Conservation (phyloP, 1,140 invertebrate species). For the Aphis gossypii region DNA sequence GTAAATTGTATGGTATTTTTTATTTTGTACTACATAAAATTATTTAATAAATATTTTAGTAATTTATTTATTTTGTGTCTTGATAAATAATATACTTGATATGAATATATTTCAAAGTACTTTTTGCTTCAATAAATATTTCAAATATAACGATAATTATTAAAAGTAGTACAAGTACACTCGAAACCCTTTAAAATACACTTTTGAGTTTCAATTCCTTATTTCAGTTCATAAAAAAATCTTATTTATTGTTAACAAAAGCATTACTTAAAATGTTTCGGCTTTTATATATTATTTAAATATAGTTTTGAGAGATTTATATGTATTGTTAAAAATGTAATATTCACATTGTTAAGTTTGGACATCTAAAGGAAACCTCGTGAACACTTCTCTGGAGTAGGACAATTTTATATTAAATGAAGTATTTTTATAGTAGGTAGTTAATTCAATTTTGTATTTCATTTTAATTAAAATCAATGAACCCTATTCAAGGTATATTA, state of each 20-base stretch:
- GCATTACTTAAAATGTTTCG: neutral
- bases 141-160: neutral
- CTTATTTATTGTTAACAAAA: neutral
- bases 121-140: neutral
- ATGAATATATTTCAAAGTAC: neutral
- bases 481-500: neutral
- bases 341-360: neutral
- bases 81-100: neutral
- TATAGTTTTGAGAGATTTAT: neutral
- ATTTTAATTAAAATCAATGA: neutral
- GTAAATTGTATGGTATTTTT: neutral
- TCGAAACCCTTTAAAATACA: neutral
- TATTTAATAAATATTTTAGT: neutral
- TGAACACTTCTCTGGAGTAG: neutral
- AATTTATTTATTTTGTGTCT: neutral
- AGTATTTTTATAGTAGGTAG: neutral
- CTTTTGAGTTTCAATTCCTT: constrained; percentile 3
- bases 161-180: neutral
- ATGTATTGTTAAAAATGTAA: neutral
- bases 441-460: neutral
- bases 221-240: neutral
- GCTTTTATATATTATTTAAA: neutral
- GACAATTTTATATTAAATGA: neutral
- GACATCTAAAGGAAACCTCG: neutral
- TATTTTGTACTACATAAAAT: neutral